Evolutionary conservation across 2,888 invertebrate species (phyloP).

Genomic region (Thysanoteuthis rhombus): DNA sequence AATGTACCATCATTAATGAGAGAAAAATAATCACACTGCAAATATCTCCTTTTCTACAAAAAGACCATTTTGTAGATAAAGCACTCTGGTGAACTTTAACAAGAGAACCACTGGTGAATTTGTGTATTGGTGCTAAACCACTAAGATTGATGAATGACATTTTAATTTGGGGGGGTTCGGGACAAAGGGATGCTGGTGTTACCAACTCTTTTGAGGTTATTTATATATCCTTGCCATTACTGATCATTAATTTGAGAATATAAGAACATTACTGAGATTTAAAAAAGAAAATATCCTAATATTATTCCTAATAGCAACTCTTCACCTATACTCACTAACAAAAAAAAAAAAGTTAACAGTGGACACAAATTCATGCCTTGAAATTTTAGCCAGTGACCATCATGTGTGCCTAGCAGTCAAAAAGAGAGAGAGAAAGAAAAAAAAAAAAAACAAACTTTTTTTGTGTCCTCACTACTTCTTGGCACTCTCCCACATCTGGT

Average conservation of each 20-base stretch:
- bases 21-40: not conserved
- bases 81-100: not conserved
- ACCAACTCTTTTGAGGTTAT: not conserved
- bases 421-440: not conserved
- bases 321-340: not conserved
- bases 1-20: not conserved
- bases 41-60: not conserved
- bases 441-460: not conserved
- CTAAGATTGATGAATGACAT: not conserved
- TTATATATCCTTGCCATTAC: not conserved
- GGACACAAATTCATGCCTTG: not conserved
- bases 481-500: not conserved
- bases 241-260: not conserved
- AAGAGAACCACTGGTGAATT: not conserved
- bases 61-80: not conserved
- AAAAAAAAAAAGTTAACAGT: not conserved
- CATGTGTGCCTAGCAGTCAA: not conserved
- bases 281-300: not conserved
- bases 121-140: constrained; percentile 1
- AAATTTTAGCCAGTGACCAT: not conserved
- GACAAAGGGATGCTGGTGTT: not conserved
- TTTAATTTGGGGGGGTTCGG: not conserved
- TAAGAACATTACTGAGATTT: not conserved
- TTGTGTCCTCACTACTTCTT: not conserved
- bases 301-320: not conserved